Evolutionary conservation across 1,140 invertebrate genomes (phyloP).

Genomic region (Drosophila melanica): DNA sequence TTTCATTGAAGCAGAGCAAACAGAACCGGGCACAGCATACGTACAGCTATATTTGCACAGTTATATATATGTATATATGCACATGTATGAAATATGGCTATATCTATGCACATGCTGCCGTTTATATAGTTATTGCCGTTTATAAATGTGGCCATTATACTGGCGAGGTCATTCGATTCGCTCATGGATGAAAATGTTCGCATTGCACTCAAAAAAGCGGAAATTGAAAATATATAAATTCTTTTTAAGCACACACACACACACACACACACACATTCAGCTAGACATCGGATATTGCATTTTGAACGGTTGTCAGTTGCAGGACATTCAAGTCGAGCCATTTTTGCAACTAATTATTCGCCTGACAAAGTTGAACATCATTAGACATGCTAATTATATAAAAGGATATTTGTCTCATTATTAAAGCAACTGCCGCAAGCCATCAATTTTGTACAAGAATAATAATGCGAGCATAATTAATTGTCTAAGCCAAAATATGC

Average conservation of each 20-base stretch:
- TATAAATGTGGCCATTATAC: conserved; percentile 39
- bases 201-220: conserved; percentile 69
- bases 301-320: conserved; percentile 13
- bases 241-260: conserved; percentile 49
- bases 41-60: conserved; percentile 37
- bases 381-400: conserved; percentile 5
- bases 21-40: conserved; percentile 36
- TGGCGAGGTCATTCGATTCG: conserved; percentile 62
- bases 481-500: background rate
- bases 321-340: conserved; percentile 19
- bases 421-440: background rate
- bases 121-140: conserved; percentile 63
- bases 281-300: conserved; percentile 18
- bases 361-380: conserved; percentile 5
- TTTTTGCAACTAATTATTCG: conserved; percentile 37
- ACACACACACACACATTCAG: conserved; percentile 7
- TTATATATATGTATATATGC: background rate
- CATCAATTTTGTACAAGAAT: background rate
- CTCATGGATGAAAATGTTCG: conserved; percentile 75
- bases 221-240: conserved; percentile 80
- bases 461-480: background rate
- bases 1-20: conserved; percentile 1
- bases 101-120: background rate
- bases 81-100: conserved; percentile 13
- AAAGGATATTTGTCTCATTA: background rate